phyloP scores from a whole-genome alignment of 2,797 vertebrate species.

The Rhynchonycteris naso region DNA sequence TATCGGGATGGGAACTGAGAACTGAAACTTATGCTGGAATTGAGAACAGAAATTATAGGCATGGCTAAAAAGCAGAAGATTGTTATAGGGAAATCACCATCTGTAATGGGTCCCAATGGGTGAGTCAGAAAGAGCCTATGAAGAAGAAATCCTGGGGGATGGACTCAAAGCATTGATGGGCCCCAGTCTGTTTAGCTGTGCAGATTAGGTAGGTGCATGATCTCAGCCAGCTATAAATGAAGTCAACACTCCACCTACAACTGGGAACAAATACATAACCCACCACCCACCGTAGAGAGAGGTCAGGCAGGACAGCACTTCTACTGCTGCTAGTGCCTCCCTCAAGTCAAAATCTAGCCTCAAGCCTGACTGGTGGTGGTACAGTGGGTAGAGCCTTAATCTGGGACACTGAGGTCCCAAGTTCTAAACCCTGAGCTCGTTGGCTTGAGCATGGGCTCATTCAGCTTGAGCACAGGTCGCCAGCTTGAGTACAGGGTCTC shows the following conservation, averaged over 20 bases:
- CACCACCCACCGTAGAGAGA: not conserved
- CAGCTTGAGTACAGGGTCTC: too few species aligned
- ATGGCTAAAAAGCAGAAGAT: slow-evolving; percentile 70
- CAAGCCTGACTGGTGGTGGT: not conserved
- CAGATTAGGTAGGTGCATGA: not conserved
- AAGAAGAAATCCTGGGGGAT: not conserved
- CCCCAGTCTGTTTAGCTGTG: not conserved
- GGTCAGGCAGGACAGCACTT: not conserved
- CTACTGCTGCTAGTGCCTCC: not conserved
- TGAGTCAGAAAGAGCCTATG: slow-evolving; percentile 11
- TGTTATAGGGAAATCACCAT: not conserved
- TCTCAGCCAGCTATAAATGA: not conserved
- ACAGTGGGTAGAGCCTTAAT: too few species aligned
- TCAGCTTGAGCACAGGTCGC: too few species aligned
- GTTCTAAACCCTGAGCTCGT: too few species aligned
- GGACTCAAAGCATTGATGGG: not conserved
- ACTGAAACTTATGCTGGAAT: slow-evolving; percentile 69
- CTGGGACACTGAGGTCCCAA: too few species aligned
- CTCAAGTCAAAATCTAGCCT: not conserved
- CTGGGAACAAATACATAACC: rapidly evolving
- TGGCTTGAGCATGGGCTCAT: too few species aligned
- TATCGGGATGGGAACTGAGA: slow-evolving; percentile 63
- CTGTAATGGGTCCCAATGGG: not conserved
- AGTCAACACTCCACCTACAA: rapidly evolving
- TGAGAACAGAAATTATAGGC: slow-evolving; percentile 73